Evolutionary conservation across 2,113 vertebrate species (phyloP), one percentile per base, ranked within the genome.

Genomic region (Nothocercus nigrocapillus): DNA sequence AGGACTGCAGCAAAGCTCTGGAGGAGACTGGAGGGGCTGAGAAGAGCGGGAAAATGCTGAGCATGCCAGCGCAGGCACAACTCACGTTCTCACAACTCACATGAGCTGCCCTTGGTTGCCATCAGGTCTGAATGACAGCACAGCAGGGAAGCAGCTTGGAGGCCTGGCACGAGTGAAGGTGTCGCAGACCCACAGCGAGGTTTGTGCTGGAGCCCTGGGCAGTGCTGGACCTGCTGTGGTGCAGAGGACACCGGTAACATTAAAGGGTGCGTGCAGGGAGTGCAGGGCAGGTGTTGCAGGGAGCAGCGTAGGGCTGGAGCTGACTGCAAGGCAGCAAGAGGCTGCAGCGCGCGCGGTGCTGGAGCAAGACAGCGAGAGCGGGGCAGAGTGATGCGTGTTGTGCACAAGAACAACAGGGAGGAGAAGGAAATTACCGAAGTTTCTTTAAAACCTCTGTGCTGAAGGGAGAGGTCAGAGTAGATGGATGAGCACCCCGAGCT

Each of bases 231-330:
- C 13, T 30, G 56, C n/a, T 24, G 61, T 38, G 22, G 9, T 19
- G 28, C 0, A 0, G 40, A 38, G 45, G 36, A 15, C 28, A 59
- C 7, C 4, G 1, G 34, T 1, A 7, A 79, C 32, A 4, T 59
- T 62, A 21, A 28, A 86, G 24, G 47, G 40, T 20, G 59, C 17
- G 32, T 25, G 15, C 8, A 36, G 44, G 76, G 38, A 38, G 25
- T 30, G 36, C 9, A 28, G 49, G 24, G 38, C 38, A 18, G 2
- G 12, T 15, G 27, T 11, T 1, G 1, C 5, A 25, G 21, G 9
- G 27, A 7, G 58, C 27, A 8, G 24, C 0, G 1, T 5, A 47
- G 40, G 40, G 12, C 28, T 64, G 42, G 21, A 63, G 28, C 34
- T 80, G 59, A 36, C 15, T 69, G 28, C 47, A 66, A 68, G 38